phyloP scores from a whole-genome alignment of 1,140 invertebrate species.

The Cydia strobilella region DNA sequence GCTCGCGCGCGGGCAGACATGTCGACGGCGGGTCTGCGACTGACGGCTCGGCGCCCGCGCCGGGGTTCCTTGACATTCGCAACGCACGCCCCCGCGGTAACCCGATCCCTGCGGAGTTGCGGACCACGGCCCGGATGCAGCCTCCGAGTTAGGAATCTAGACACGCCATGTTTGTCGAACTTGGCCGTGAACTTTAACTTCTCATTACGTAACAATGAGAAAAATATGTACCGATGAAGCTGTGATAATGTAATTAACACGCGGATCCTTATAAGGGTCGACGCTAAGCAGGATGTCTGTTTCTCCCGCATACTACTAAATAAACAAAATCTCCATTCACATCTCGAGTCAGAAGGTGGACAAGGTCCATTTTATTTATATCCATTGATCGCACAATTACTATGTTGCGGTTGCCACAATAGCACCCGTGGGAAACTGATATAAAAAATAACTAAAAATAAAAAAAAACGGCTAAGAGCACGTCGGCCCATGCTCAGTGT shows the following conservation, averaged over 20 bases:
- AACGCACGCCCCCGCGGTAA: slow-evolving; percentile 68
- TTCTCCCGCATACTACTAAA: not conserved
- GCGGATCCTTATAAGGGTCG: not conserved
- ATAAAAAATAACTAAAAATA: slow-evolving; percentile 58
- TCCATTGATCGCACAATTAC: slow-evolving; percentile 56
- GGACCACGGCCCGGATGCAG: slow-evolving; percentile 70
- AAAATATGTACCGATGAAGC: slow-evolving; percentile 49
- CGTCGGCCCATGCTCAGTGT: no score
- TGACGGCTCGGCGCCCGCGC: slow-evolving; percentile 43
- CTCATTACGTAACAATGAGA: slow-evolving; percentile 56
- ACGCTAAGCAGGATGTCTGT: not conserved
- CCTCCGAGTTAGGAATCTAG: slow-evolving; percentile 72
- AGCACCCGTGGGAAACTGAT: slow-evolving; percentile 66
- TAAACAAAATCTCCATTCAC: not conserved
- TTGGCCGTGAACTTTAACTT: slow-evolving; percentile 66
- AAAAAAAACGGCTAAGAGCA: slow-evolving; percentile 48
- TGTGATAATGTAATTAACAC: slow-evolving; percentile 11
- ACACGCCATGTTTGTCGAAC: slow-evolving; percentile 66
- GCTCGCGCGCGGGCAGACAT: slow-evolving; percentile 69
- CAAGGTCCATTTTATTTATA: slow-evolving; percentile 47
- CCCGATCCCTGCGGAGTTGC: slow-evolving; percentile 67
- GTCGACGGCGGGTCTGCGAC: slow-evolving; percentile 69
- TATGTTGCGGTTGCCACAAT: slow-evolving; percentile 59
- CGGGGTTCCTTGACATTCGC: slow-evolving; percentile 77
- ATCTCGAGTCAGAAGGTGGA: not conserved